These are phyloP conservation scores for Lycodopsis pacificus DNA, from an alignment of 2,797 vertebrate genomes.

Conservation along the genomic window DNA sequence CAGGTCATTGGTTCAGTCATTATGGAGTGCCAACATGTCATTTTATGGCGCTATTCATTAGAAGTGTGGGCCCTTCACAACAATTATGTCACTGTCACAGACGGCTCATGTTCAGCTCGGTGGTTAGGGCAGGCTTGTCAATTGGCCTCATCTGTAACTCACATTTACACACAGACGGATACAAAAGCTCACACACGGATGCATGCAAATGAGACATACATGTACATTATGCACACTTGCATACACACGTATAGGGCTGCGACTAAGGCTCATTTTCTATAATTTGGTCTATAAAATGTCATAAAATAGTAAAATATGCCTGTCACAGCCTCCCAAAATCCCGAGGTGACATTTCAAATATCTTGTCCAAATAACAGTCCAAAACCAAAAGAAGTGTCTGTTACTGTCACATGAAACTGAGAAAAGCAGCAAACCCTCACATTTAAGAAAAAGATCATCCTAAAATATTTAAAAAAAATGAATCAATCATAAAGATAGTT, in stretches of 20 bases:
- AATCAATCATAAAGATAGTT: not conserved
- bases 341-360: not conserved
- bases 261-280: not conserved
- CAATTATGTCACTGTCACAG: conserved; percentile 71
- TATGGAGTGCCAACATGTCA: conserved; percentile 57
- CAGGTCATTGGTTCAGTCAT: conserved; percentile 69
- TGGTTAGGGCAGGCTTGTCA: conserved; percentile 61
- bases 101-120: conserved; percentile 58
- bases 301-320: not conserved
- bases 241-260: not conserved
- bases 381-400: not conserved
- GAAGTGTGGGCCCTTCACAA: conserved; percentile 61
- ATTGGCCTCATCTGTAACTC: conserved; percentile 29
- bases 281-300: not conserved
- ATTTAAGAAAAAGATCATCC: not conserved
- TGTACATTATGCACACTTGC: not conserved
- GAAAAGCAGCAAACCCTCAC: not conserved
- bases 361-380: no score
- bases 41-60: conserved; percentile 70
- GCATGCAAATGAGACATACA: not conserved
- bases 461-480: not conserved
- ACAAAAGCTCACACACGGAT: conserved; percentile 8
- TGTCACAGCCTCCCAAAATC: not conserved
- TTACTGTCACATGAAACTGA: not conserved
- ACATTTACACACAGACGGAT: conserved; percentile 2